phyloP scores from a whole-genome alignment of 2,888 invertebrate species.

The Hypomecis punctinalis region DNA sequence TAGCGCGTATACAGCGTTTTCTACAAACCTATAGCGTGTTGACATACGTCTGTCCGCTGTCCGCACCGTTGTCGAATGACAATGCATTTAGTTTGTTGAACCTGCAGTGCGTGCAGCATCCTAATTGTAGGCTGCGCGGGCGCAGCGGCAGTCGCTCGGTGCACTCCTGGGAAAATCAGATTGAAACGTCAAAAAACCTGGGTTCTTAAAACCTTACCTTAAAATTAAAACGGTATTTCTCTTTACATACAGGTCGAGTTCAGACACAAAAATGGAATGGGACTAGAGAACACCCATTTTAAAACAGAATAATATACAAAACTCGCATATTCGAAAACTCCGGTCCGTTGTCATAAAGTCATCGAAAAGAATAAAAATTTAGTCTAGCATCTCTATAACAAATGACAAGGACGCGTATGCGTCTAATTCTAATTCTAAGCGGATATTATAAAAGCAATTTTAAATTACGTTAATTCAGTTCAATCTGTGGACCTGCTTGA shows the following conservation, averaged over 20 bases:
- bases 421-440: conserved; percentile 16
- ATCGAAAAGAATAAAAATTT: neutral
- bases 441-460: conserved; percentile 17
- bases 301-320: too few relatives aligned
- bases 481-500: conserved; percentile 51
- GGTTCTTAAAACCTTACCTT: neutral
- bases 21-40: conserved; percentile 20
- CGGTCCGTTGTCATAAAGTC: too few relatives aligned
- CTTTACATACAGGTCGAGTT: too few relatives aligned
- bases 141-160: conserved; percentile 9
- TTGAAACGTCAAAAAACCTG: neutral
- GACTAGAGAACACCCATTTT: too few relatives aligned
- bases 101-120: conserved; percentile 58
- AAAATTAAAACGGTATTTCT: neutral
- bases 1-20: conserved; percentile 10
- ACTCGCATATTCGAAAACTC: too few relatives aligned
- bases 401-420: conserved; percentile 31
- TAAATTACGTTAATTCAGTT: conserved; percentile 43
- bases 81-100: conserved; percentile 67
- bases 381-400: conserved; percentile 7
- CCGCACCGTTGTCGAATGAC: conserved; percentile 55
- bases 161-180: conserved; percentile 1
- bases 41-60: conserved; percentile 34
- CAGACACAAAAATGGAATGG: too few relatives aligned
- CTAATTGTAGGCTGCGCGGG: conserved; percentile 45